A percentile compares a stretch with the other conserved stretches of the same genome.
Conservation (phyloP, 2,113 vertebrate genomes). For the Nannobrachium achirus region DNA sequence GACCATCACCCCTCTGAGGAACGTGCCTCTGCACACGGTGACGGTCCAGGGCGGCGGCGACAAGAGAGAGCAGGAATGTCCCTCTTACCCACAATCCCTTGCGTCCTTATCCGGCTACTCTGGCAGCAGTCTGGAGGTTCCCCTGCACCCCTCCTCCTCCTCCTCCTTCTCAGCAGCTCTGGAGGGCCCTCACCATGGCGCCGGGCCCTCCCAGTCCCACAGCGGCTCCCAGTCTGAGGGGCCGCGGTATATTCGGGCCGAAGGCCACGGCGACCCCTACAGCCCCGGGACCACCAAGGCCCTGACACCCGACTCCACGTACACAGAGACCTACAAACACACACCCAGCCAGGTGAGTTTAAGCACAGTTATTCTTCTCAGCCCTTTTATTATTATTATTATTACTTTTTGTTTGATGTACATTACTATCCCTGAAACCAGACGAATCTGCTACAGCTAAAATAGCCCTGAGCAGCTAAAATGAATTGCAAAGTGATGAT, state of each 20-base stretch:
- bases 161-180: too few species aligned
- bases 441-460: too few species aligned
- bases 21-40: slow-evolving; percentile 84
- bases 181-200: slow-evolving; percentile 48
- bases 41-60: slow-evolving; percentile 78
- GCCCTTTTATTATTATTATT: too few species aligned
- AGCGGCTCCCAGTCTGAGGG: slow-evolving; percentile 72
- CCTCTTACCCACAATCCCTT: slow-evolving; percentile 64
- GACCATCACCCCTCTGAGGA: slow-evolving; percentile 70
- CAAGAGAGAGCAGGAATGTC: slow-evolving; percentile 70
- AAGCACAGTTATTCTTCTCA: slow-evolving; percentile 31
- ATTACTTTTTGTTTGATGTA: too few species aligned
- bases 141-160: slow-evolving; percentile 45
- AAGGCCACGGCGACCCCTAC: slow-evolving; percentile 40
- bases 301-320: slow-evolving; percentile 84
- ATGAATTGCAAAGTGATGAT: too few species aligned
- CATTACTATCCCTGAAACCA: too few species aligned
- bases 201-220: slow-evolving; percentile 75
- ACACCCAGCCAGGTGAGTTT: slow-evolving; percentile 80
- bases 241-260: too few species aligned
- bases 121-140: slow-evolving; percentile 83
- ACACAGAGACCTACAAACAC: slow-evolving; percentile 85
- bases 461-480: too few species aligned
- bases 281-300: slow-evolving; percentile 77
- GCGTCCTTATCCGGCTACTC: slow-evolving; percentile 62